Base-by-base conservation (phyloP, 1,140 invertebrate species). In the Archivesica marissinica region DNA sequence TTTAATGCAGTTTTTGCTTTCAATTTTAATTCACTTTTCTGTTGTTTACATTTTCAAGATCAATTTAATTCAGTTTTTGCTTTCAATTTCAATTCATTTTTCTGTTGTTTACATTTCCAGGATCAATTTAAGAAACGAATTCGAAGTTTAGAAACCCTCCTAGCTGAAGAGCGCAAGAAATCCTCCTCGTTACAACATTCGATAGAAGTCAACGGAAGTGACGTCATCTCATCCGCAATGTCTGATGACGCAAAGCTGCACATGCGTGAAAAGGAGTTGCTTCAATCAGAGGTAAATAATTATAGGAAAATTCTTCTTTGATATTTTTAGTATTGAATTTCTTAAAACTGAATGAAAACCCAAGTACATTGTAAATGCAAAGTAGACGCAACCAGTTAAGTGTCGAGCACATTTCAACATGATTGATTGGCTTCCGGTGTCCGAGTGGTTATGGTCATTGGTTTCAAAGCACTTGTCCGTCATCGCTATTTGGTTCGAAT, bases 91-190 rank as follows among this genome's bases (percentile, higher is more conserved):
- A n/a, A n/a, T n/a, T n/a, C n/a, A n/a, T n/a, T n/a, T n/a, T n/a
- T n/a, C n/a, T n/a, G n/a, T n/a, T n/a, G n/a, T n/a, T n/a, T n/a
- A n/a, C n/a, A 1, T 0, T 72, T 77, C 38, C 80, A 92, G 91
- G 84, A 87, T 50, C 90, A 92, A 78, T 89, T 93, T 61, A 90
- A 92, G 70, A 92, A 91, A 72, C 86, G 92, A 20, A 90, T 94
- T 52, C 87, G 90, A 64, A 91, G 88, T 28, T 85, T 94, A 64
- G 92, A 94, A 75, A 86, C 89, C 9, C 89, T 93, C 13, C 86
- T 94, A 41, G 91, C 91, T 7, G 92, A 93, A 76, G 93, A 94
- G 66, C 86, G 92, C 30, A 89, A 90, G 59, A 94, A 93, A 86
- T 88, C 91, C 23, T 80, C 81, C 39, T 87, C 88, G 7, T 85